Conservation (phyloP, 2,113 vertebrate genomes). For the Spilogale gracilis region DNA sequence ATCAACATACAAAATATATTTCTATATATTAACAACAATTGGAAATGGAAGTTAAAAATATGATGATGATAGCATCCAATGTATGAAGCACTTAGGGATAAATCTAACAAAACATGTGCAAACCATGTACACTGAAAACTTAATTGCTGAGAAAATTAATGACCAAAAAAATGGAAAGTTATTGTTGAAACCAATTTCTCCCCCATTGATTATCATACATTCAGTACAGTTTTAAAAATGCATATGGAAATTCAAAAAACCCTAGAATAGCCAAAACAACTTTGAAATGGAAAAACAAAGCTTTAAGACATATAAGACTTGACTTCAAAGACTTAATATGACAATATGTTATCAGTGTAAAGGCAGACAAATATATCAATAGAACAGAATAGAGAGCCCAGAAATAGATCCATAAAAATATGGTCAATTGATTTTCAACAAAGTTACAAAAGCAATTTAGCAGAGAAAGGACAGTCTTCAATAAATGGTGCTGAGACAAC, state of each 20-base stretch:
- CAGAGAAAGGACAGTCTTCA: not conserved
- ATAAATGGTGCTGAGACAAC: not conserved
- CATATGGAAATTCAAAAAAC: not conserved
- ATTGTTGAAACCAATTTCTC: not conserved
- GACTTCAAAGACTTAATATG: not conserved
- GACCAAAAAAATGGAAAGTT: not conserved
- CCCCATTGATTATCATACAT: not conserved
- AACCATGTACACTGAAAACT: not conserved
- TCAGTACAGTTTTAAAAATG: not conserved
- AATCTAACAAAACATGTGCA: constrained; percentile 8
- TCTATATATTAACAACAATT: not conserved
- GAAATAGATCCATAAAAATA: not conserved
- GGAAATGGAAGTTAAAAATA: constrained; percentile 29
- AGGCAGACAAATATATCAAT: not conserved
- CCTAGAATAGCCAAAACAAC: not conserved
- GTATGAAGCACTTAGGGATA: not conserved
- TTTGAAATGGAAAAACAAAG: not conserved
- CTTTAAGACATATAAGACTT: not conserved
- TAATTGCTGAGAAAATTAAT: constrained; percentile 1
- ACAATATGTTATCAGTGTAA: not conserved
- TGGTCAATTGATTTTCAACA: not conserved
- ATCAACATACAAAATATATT: not conserved
- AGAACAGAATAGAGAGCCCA: not conserved
- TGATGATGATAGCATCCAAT: not conserved
- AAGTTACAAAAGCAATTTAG: not conserved